Evolutionary conservation across 2,113 vertebrate genomes (phyloP).

Genomic region (Ammospiza caudacuta): DNA sequence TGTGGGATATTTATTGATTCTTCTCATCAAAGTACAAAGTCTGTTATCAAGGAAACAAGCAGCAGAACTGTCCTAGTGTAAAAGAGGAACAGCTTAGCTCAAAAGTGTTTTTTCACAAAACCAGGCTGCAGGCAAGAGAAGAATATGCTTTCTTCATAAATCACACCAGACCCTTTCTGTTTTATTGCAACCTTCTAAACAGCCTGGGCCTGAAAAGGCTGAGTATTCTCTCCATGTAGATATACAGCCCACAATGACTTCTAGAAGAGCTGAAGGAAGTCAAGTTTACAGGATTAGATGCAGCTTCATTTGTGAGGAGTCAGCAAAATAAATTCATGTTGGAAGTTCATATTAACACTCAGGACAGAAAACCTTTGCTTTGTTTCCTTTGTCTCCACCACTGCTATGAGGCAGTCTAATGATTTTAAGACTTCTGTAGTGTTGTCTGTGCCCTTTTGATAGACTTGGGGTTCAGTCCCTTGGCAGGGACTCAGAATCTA

Average conservation of each 20-base stretch:
- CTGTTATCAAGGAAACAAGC: background rate
- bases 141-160: background rate
- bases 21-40: background rate
- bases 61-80: background rate
- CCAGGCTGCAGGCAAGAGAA: background rate
- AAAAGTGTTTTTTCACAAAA: background rate
- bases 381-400: background rate
- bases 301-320: background rate
- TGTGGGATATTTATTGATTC: background rate
- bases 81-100: background rate
- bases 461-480: background rate
- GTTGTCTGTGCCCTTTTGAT: background rate
- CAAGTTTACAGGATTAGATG: background rate
- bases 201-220: background rate
- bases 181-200: background rate
- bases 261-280: background rate
- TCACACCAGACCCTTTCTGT: background rate
- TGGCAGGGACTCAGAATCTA: background rate
- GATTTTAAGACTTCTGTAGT: background rate
- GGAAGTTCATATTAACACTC: background rate
- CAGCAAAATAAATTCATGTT: background rate
- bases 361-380: background rate
- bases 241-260: background rate
- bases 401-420: background rate
- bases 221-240: background rate